These are phyloP conservation scores for Agelas oroides DNA, from an alignment of 37 sponge, comb jelly and placozoan species.

Conservation along the genomic window DNA sequence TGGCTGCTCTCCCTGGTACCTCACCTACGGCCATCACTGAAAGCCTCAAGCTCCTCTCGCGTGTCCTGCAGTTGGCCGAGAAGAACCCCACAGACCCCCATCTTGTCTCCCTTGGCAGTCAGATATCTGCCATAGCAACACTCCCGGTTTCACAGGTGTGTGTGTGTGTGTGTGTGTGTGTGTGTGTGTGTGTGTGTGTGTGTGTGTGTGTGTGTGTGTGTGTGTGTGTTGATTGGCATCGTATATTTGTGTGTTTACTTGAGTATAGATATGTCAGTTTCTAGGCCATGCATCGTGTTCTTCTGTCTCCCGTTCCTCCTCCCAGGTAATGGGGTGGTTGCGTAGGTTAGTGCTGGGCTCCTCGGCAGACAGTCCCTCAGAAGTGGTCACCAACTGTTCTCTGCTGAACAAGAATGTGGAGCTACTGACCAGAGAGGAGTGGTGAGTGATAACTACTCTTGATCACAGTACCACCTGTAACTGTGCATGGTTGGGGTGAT, in stretches of 20 bases:
- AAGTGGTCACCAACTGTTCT: not conserved
- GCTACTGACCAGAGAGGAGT: slow-evolving; percentile 51
- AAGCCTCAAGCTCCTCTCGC: slow-evolving; percentile 36
- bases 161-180: not conserved
- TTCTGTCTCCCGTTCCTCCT: not conserved
- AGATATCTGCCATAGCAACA: slow-evolving; percentile 10
- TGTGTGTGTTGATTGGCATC: too few species aligned
- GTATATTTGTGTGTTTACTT: too few species aligned
- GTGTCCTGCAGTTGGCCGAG: slow-evolving; percentile 4
- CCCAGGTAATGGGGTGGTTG: slow-evolving; percentile 45
- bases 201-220: too few species aligned
- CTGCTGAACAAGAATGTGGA: slow-evolving; percentile 38
- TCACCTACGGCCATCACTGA: slow-evolving; percentile 15
- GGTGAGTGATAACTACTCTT: slow-evolving; percentile 65
- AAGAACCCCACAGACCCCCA: slow-evolving; percentile 10
- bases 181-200: too few species aligned
- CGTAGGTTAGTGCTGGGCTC: slow-evolving; percentile 50
- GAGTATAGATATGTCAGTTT: too few species aligned
- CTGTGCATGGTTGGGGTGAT: too few species aligned
- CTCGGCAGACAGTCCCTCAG: slow-evolving; percentile 23
- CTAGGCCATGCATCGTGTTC: too few species aligned
- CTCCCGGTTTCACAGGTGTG: not conserved
- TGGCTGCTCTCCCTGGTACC: slow-evolving; percentile 22
- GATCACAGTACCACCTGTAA: too few species aligned
- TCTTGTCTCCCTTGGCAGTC: not conserved